Percentiles rank a stretch among this genome's conserved stretches.
These are phyloP conservation scores for Oithona nana DNA, from an alignment of 2,888 invertebrate genomes.

Conservation along the genomic window DNA sequence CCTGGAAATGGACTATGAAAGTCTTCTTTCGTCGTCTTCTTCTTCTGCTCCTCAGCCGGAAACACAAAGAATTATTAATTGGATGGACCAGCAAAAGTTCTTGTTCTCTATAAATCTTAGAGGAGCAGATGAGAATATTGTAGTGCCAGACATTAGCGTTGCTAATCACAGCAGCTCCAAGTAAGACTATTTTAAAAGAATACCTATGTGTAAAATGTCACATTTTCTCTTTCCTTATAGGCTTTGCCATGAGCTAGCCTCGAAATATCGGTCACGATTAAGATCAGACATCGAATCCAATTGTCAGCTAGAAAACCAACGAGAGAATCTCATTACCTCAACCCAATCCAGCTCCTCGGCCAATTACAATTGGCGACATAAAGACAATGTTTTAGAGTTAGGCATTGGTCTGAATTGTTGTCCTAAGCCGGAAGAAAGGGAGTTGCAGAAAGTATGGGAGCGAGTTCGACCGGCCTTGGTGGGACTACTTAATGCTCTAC, in stretches of 20 bases:
- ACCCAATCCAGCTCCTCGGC: not conserved
- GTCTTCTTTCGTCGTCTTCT: too few species aligned
- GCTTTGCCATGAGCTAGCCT: not conserved
- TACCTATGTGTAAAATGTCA: not conserved
- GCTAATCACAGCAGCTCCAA: too few species aligned
- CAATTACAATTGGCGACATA: conserved; percentile 5
- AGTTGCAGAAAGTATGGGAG: not conserved
- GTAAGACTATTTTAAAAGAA: too few species aligned
- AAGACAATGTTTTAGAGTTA: not conserved
- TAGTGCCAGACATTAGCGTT: not conserved
- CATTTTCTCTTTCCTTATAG: not conserved
- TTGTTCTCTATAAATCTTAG: not conserved
- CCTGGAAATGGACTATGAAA: conserved; percentile 1
- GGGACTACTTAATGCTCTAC: not conserved
- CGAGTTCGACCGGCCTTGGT: not conserved
- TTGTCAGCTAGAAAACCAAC: not conserved
- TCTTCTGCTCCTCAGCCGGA: not conserved
- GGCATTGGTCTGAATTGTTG: not conserved
- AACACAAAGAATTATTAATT: not conserved
- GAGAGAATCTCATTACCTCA: not conserved
- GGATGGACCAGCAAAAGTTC: conserved; percentile 1
- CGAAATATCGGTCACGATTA: not conserved
- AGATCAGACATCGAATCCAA: not conserved
- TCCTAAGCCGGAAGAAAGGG: not conserved
- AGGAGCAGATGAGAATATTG: not conserved